Percentiles rank a stretch among this genome's conserved stretches.
Conservation (phyloP, 2,113 vertebrate species). For the Amia ocellicauda region DNA sequence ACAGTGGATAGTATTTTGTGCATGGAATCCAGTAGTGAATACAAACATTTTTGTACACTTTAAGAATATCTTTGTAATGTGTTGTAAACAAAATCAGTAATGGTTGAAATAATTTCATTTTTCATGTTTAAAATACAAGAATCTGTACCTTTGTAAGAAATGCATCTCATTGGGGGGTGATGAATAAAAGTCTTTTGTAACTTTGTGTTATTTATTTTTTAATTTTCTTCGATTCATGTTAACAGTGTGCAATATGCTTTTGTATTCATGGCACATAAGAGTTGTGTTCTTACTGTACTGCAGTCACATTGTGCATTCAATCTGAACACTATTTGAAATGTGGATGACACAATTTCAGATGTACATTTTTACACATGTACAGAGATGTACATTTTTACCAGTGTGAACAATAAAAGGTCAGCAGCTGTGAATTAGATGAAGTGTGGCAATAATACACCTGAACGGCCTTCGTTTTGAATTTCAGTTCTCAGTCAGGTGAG, state of each 20-base stretch:
- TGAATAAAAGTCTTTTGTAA: constrained; percentile 24
- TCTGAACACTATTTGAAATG: too few species aligned
- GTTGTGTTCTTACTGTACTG: too few species aligned
- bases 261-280: too few species aligned
- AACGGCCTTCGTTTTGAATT: too few species aligned
- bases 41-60: constrained; percentile 17
- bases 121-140: constrained; percentile 18
- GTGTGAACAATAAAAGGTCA: too few species aligned
- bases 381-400: too few species aligned
- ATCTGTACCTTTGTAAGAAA: constrained; percentile 21
- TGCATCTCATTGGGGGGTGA: constrained; percentile 14
- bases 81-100: constrained; percentile 10
- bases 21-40: constrained; percentile 16
- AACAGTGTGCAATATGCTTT: neutral
- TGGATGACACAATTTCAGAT: too few species aligned
- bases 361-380: too few species aligned
- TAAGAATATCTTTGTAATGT: constrained; percentile 18
- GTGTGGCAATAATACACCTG: too few species aligned
- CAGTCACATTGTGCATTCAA: too few species aligned
- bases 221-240: neutral
- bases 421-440: too few species aligned
- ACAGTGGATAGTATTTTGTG: constrained; percentile 17
- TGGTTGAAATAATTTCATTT: constrained; percentile 11
- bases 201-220: neutral
- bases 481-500: too few species aligned